Percentiles rank a stretch among this genome's conserved stretches.
phyloP scores from a whole-genome alignment of 2,113 vertebrate species.

The Ursus arctos region DNA sequence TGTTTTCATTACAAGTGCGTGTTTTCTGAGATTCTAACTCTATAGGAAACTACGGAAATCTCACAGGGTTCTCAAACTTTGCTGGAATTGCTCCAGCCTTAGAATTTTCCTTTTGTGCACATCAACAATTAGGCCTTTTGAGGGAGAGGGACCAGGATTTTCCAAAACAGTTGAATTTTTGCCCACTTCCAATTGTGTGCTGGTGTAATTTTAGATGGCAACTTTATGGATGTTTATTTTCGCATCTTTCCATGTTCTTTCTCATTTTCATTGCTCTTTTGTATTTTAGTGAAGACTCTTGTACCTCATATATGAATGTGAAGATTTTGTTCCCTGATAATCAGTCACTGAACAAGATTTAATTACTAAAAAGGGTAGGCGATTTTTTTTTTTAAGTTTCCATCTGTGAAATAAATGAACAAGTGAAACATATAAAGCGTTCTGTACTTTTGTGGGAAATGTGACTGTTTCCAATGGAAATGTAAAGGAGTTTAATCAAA shows the following conservation, averaged over 20 bases:
- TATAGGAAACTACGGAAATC: background rate
- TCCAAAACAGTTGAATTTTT: background rate
- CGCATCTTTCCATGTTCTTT: background rate
- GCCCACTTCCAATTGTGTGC: background rate
- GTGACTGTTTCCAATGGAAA: background rate
- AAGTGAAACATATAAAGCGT: constrained; percentile 30
- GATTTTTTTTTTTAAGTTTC: background rate
- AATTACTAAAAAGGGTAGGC: background rate
- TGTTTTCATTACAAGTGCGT: constrained; percentile 61
- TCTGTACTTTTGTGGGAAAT: background rate
- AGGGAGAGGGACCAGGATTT: background rate
- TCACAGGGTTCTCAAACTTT: constrained; percentile 37
- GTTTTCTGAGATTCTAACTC: constrained; percentile 55
- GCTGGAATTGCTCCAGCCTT: background rate
- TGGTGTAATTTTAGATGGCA: constrained; percentile 2
- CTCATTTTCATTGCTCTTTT: background rate
- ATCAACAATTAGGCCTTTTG: background rate
- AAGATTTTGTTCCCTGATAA: constrained; percentile 19
- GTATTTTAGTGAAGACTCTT: background rate
- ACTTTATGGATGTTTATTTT: background rate
- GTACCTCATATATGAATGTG: background rate
- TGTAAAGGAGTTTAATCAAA: background rate
- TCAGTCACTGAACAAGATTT: background rate
- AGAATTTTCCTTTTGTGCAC: background rate
- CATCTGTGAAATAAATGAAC: constrained; percentile 30